Evolutionary conservation across 2,888 invertebrate genomes (phyloP), one percentile per base, ranked within the genome.

Genomic region (Clitarchus hookeri): DNA sequence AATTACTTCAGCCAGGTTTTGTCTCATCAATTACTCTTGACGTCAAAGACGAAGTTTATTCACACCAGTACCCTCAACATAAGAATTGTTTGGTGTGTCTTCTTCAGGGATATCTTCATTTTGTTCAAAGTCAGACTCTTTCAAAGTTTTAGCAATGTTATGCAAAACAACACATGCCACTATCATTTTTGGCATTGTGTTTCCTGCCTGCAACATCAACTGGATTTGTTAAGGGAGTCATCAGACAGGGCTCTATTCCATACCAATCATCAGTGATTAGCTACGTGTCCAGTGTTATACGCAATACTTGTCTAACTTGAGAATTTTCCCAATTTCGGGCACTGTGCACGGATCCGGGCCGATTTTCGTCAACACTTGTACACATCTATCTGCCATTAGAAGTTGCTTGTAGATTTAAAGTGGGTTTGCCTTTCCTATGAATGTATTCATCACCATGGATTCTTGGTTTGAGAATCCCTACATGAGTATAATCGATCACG

Each of bases 391-490:
- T 82, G 19, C 9, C 82, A 23, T 27, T n/a, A 82, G 36, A 82
- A 27, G 82, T 36, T 36, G 82, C 82, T 82, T 82, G 82, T 82
- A 36, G 36, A 82, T 26, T 82, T 82, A 82, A 82, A 3, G 13
- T 36, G 19, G 11, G 82, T 82, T 82, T 27, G 27, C 36, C 13
- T 27, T 27, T 82, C 44, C 1, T 27, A 23, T 82, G 27, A 6
- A 82, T 82, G 82, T 82, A 82, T 44, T 82, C 26, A 82, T 82
- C 82, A 19, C 82, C 27, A 26, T 82, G 82, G 27, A 82, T 13
- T 82, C 11, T 82, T 12, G 13, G 82, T 27, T 82, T 82, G 16
- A 36, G 44, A 19, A 82, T 82, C 26, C 82, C 82, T 82, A 82
- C 44, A 23, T 82, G 82, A 25, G 36, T 82, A 27, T 9, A 82